A percentile compares a stretch with the other conserved stretches of the same genome.
Conservation (phyloP, 2,797 vertebrate genomes). For the Acanthiza pusilla region DNA sequence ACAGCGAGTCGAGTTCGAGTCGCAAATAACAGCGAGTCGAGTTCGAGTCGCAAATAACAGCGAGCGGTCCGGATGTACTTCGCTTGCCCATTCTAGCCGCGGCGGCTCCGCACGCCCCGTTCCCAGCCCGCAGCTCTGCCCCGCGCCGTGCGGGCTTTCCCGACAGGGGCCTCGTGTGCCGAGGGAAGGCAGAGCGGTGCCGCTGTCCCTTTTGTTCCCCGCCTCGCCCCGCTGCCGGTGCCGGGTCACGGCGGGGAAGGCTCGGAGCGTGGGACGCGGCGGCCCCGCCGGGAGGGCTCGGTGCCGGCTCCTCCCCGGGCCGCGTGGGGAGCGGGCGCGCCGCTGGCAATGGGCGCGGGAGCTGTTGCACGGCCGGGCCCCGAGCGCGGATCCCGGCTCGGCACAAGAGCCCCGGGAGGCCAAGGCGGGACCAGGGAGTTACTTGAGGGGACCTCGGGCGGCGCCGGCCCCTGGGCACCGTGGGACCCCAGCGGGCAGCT, state of each 20-base stretch:
- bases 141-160: rapidly evolving
- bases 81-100: neutral
- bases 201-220: neutral
- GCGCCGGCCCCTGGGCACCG: neutral
- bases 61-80: neutral
- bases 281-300: neutral
- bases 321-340: neutral
- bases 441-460: neutral
- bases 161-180: neutral
- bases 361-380: neutral
- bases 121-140: neutral
- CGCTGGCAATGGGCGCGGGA: neutral
- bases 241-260: neutral
- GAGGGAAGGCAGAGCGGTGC: neutral
- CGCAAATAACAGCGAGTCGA: neutral
- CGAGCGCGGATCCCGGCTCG: rapidly evolving
- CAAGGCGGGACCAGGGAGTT: neutral
- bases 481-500: neutral
- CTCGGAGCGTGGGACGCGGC: neutral
- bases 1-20: neutral
- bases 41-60: neutral
- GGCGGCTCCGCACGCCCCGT: neutral
- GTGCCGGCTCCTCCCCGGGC: neutral
- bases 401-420: neutral
- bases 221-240: neutral